Evolutionary conservation across 2,113 vertebrate species (phyloP), one percentile per base, ranked within the genome.

Genomic region (Cygnus buccinator): DNA sequence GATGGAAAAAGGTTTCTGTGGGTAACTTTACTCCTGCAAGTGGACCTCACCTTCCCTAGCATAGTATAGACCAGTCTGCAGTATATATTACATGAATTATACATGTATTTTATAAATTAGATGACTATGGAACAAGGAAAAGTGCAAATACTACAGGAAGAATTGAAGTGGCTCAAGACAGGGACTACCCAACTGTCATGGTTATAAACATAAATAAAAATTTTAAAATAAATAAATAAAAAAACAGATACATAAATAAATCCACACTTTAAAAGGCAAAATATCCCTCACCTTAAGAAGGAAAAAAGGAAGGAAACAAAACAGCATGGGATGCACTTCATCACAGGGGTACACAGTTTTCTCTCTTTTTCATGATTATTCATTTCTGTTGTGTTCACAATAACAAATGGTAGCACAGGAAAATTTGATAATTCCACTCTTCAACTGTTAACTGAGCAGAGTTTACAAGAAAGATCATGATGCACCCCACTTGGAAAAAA

Each of bases 61-160:
- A 76, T 41, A 87, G 84, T 55, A 58, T 86, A 92, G 81, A 44
- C 57, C 58, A 26, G 23, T 31, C 41, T 22, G 7, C 37, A 11
- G 31, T 65, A 35, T 41, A 11, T 26, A 35, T 31, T 57, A 13
- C 13, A 43, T 58, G 5, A 83, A n/a, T 54, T 68, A 28, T 23
- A 54, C 61, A 8, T 43, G 43, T 43, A 28, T 44, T 77, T 70
- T 66, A 61, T 89, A 41, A 84, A 31, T 75, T 63, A 84, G 67
- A 90, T 63, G 54, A 91, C 76, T 82, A 74, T 57, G 17, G 77
- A 96, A 90, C 89, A 61, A 72, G 55, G 48, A 71, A 93, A 35
- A 84, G 76, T 23, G 59, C 84, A 93, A 93, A 74, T 14, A 79
- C 12, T 59, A 80, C 70, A 84, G 26, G 57, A 92, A 84, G 82